A percentile compares a stretch with the other conserved stretches of the same genome.
phyloP scores from a whole-genome alignment of 2,888 invertebrate genomes.

The Folsomia candida region DNA sequence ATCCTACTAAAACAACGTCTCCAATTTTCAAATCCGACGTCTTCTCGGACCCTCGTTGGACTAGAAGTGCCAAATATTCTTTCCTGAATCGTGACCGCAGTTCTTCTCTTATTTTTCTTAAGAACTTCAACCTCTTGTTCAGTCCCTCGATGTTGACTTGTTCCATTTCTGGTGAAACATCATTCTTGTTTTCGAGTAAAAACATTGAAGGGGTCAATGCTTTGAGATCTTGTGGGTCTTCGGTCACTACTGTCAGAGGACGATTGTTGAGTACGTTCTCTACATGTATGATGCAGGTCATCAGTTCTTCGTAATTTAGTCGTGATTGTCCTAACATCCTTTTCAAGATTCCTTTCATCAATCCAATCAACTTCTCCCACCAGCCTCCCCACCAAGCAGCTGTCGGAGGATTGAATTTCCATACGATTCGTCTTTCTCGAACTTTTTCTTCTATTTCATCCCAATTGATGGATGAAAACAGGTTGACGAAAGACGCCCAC shows the following conservation, averaged over 20 bases:
- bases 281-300: constrained; percentile 51
- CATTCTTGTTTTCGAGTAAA: background rate
- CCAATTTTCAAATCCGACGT: background rate
- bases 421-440: background rate
- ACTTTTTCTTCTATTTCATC: too few species aligned
- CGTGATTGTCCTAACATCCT: background rate
- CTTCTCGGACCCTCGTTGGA: background rate
- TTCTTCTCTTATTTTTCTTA: background rate
- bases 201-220: constrained; percentile 33
- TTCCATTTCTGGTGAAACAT: background rate
- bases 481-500: too few species aligned
- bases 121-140: background rate
- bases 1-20: constrained; percentile 6
- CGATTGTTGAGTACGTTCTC: constrained; percentile 53
- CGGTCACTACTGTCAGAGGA: constrained; percentile 52
- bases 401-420: background rate
- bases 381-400: constrained; percentile 1
- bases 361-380: background rate
- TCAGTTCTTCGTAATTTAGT: constrained; percentile 37
- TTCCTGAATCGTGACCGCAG: background rate
- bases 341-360: background rate
- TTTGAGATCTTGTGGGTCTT: constrained; percentile 43
- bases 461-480: too few species aligned
- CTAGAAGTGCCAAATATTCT: constrained; percentile 6
- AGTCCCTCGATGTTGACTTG: background rate